Percentiles rank a stretch among this genome's conserved stretches.
These are phyloP conservation scores for Prunella fulvescens DNA, from an alignment of 2,113 vertebrate species.

Conservation along the genomic window DNA sequence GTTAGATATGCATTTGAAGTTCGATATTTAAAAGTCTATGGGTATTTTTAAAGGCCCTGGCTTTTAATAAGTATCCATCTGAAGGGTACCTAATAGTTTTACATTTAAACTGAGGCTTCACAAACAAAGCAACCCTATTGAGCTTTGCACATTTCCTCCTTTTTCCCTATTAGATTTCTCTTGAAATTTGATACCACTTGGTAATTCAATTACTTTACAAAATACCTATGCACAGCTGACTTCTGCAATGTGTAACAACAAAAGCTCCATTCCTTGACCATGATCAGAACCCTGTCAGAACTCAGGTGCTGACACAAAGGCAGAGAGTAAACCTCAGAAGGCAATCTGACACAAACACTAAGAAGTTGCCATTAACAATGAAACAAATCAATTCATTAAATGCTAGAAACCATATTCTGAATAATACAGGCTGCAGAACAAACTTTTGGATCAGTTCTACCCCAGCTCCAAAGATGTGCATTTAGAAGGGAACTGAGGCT, in stretches of 20 bases:
- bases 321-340: neutral
- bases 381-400: neutral
- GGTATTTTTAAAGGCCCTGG: neutral
- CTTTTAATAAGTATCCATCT: neutral
- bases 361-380: neutral
- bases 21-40: neutral
- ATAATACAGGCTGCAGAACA: neutral
- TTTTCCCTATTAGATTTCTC: neutral
- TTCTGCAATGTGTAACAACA: neutral
- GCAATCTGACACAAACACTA: neutral
- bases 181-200: neutral
- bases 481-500: neutral
- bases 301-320: neutral
- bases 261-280: neutral
- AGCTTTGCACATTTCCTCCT: neutral
- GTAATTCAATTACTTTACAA: neutral
- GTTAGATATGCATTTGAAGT: neutral
- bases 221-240: accelerated
- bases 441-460: neutral
- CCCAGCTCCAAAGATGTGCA: neutral
- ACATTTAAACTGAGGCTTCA: neutral
- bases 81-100: neutral
- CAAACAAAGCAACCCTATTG: neutral
- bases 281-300: neutral
- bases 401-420: neutral